Base-by-base conservation (phyloP, 2,888 invertebrate species). In the Acanthopleura granulata region DNA sequence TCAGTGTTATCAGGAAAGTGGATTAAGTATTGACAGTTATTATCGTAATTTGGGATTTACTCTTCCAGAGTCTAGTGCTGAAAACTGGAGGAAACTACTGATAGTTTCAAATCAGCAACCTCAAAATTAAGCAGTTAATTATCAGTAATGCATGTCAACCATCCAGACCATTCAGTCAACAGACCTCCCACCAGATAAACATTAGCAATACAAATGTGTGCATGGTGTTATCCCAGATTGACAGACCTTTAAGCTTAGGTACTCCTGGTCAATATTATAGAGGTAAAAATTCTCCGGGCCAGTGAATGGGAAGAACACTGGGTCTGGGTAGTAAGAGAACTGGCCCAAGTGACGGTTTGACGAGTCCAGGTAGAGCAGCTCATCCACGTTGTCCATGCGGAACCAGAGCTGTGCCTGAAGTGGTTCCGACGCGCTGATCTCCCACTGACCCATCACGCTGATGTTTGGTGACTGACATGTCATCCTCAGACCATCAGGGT, bases 281-380 rank as follows among this genome's bases (percentile, higher is more conserved):
- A 80, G 74, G 16, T 74, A 69, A 0, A 85, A 73, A 15, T 81
- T 76, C 0, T 80, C 82, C 0, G 79, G 78, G 11, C 81, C 80
- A 18, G 72, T 30, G 71, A 89, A 87, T 18, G 73, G 75, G 72
- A 77, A 72, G 71, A 84, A 84, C 18, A 76, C 77, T 1, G 90
- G 90, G 79, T 90, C 87, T 0, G 86, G 86, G 77, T 85, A 86
- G 77, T 90, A 90, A 1, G 82, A 78, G 51, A 89, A 86, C 57
- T 81, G 78, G 11, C 82, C 82, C 14, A 85, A 73, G 14, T 82
- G 72, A 6, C 40, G 66, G 0, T 61, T 57, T 0, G 76, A 76
- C n/a, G 80, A 69, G 6, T 82, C 76, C 29, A 84, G 76, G 12
- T 82, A 72, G 11, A 75, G 71, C 25, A 88, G 78, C 0, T 79